These are phyloP conservation scores for Theocolax elegans DNA, from an alignment of 1,140 invertebrate species.

Conservation along the genomic window DNA sequence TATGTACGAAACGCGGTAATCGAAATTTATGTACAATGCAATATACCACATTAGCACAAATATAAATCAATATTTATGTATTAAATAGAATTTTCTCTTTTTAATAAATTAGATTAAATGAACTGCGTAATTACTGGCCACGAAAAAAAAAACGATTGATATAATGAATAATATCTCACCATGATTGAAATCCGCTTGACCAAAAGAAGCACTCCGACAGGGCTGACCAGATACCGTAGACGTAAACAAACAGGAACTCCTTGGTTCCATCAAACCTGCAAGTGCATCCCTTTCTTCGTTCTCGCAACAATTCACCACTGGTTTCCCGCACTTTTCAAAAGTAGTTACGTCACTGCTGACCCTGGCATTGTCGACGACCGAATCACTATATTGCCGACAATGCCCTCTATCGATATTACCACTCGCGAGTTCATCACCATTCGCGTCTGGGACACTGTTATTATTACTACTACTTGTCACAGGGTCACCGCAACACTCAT, in stretches of 20 bases:
- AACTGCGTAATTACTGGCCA: too few species aligned
- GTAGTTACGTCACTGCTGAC: constrained; percentile 60
- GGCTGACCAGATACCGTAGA: constrained; percentile 60
- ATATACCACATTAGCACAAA: too few species aligned
- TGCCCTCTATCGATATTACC: constrained; percentile 45
- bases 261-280: constrained; percentile 57
- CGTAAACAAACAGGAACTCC: constrained; percentile 37
- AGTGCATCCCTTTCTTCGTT: constrained; percentile 56
- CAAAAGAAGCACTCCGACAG: constrained; percentile 84
- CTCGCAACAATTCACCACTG: constrained; percentile 52
- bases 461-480: constrained; percentile 32
- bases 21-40: too few species aligned
- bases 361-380: constrained; percentile 43
- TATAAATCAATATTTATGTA: too few species aligned
- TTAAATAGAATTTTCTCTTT: too few species aligned
- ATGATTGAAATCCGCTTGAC: constrained; percentile 78
- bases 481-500: constrained; percentile 52
- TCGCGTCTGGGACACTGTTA: neutral
- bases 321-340: too few species aligned
- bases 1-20: too few species aligned
- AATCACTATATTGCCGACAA: neutral
- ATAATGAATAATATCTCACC: constrained; percentile 45
- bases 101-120: too few species aligned
- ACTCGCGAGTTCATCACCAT: constrained; percentile 28
- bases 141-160: too few species aligned